Conservation (phyloP, 2,113 vertebrate genomes). For the Alligator sinensis region DNA sequence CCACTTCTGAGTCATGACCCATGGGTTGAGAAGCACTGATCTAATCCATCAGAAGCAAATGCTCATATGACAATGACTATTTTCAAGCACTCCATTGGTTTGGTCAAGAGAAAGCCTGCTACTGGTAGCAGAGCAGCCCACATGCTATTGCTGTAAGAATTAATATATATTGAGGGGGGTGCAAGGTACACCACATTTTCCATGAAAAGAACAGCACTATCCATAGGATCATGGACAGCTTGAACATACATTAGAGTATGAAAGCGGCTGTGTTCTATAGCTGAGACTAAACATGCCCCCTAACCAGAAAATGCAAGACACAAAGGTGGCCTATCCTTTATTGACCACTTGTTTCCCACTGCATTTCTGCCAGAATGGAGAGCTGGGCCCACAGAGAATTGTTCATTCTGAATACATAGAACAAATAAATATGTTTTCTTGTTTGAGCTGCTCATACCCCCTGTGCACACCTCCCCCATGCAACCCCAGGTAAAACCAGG, state of each 20-base stretch:
- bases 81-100: neutral
- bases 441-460: neutral
- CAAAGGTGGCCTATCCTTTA: neutral
- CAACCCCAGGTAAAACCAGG: neutral
- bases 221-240: neutral
- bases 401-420: neutral
- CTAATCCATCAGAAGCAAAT: neutral
- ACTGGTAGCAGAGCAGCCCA: neutral
- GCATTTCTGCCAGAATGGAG: neutral
- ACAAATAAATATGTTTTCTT: neutral
- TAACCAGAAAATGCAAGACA: neutral
- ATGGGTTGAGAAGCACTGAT: no score
- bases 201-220: rapidly evolving
- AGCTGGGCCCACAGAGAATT: neutral
- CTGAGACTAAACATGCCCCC: neutral
- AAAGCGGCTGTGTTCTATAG: neutral
- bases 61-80: neutral
- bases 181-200: neutral
- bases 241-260: neutral
- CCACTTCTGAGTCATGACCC: no score
- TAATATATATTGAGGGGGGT: neutral
- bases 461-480: no score
- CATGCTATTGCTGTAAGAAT: neutral
- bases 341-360: neutral
- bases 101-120: neutral